Conservation (phyloP, 2,113 vertebrate genomes). For the Varanus salvator region DNA sequence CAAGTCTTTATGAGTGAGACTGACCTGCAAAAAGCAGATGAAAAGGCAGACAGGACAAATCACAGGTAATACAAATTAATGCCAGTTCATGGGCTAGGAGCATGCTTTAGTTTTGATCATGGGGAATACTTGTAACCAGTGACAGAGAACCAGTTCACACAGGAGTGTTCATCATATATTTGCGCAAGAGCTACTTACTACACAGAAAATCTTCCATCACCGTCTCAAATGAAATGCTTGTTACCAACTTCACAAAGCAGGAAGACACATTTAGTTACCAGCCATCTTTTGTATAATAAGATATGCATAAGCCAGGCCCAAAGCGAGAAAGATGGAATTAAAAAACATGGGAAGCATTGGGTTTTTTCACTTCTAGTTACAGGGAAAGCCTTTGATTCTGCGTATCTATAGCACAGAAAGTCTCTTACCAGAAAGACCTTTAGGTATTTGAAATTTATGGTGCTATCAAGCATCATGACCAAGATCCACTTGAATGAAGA, state of each 20-base stretch:
- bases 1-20: conserved; percentile 77
- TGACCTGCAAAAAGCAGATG: conserved; percentile 65
- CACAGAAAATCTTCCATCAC: not conserved
- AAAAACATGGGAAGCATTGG: not conserved
- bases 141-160: not conserved
- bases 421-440: not conserved
- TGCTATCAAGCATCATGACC: not conserved
- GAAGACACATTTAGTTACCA: not conserved
- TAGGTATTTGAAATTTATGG: not conserved
- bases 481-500: not conserved
- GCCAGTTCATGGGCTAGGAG: not conserved
- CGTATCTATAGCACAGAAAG: not conserved
- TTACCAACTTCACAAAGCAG: too few relatives aligned
- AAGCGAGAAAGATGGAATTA: not conserved
- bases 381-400: not conserved
- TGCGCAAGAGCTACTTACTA: not conserved
- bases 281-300: too few relatives aligned
- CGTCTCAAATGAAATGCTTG: not conserved
- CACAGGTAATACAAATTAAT: not conserved
- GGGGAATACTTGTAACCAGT: not conserved
- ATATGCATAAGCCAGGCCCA: not conserved
- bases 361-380: not conserved
- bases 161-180: not conserved
- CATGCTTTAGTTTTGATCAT: not conserved
- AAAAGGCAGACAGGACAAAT: not conserved